Evolutionary conservation across 2,888 invertebrate species (phyloP), one percentile per base, ranked within the genome.

Genomic region (Caenorhabditis wallacei): DNA sequence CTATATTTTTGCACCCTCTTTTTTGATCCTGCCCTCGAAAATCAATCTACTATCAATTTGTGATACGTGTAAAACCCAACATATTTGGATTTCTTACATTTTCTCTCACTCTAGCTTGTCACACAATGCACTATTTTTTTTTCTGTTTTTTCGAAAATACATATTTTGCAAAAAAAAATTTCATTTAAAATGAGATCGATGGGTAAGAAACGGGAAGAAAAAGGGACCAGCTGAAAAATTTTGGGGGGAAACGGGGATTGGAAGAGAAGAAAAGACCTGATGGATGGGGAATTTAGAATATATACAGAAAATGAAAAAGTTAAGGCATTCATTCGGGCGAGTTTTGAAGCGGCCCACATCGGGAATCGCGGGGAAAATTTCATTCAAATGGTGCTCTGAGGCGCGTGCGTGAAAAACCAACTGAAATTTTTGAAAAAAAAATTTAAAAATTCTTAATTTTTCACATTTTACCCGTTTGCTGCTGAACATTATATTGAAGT

Each of bases 51-150:
- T 64, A 74, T 35, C 51, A 56, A 26, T n/a, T 69, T 13, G 22
- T 46, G n/a, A 20, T 56, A 75, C 75, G 66, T 66, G 75, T 75
- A 57, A 66, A 37, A 57, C 66, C 54, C 54, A 46, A 75, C 75
- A 75, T 75, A 75, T 75, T 75, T 75, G 75, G 75, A 75, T 63
- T 2, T 5, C 18, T 56, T 20, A 10, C 26, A 54, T 48, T 48
- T 18, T 69, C 43, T 35, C 13, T 16, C 66, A 30, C 64, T 48
- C 48, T 66, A 66, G 66, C 66, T 66, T 66, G 11, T 53, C 66
- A 53, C 66, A 66, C n/a, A n/a, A n/a, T 66, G 66, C 66, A 37
- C 66, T 66, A 53, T 66, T 66, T 66, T 56, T 30, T 24, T n/a
- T 56, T 54, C 35, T n/a, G n/a, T 30, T 24, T n/a, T 53, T 8